Base-by-base conservation (phyloP, 1,140 invertebrate species). In the Dinothrombium tinctorium region DNA sequence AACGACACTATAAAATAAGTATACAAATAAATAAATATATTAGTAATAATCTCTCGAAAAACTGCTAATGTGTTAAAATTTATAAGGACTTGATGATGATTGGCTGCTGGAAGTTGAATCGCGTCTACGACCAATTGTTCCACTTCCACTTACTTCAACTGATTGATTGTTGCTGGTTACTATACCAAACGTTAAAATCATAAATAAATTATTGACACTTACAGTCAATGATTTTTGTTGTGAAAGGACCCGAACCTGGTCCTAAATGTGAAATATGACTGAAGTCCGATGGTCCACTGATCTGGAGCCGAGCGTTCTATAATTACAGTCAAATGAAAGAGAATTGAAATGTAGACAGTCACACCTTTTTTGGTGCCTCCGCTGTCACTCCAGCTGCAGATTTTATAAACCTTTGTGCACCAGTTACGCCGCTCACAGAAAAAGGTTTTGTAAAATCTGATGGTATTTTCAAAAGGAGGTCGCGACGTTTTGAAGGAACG, bases 191-290 rank as follows among this genome's bases (percentile, higher is more conserved):
- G 33, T 15, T 7, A 36, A 19, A 17, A 21, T 36, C 8, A 22
- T 14, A 1, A 32, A 7, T 0, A 12, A 12, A 32, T 32, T 32
- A 21, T 11, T 36, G 23, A 21, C 12, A 46, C 44, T 43, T 31
- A 46, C 44, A 42, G 25, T 46, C 44, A 43, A 46, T 46, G 2
- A 47, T 24, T 32, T 47, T 49, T 11, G 37, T 12, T 11, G 23
- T 17, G 21, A 41, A 44, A 22, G 46, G 46, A 12, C 82, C 81
- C 60, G 84, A 80, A 8, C 86, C 87, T 42, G 90, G 90, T 33
- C 90, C 90, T 82, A 96, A 90, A 59, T 98, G 92, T 50, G 79
- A 84, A 45, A 98, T 80, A 62, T 98, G 92, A 53, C 89, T 87
- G 61, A 98, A 98, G 63, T 98, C 94, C 11, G 82, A 89, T 12